A percentile compares a stretch with the other conserved stretches of the same genome.
phyloP scores from a whole-genome alignment of 2,797 vertebrate genomes.

The Sylvia borin region DNA sequence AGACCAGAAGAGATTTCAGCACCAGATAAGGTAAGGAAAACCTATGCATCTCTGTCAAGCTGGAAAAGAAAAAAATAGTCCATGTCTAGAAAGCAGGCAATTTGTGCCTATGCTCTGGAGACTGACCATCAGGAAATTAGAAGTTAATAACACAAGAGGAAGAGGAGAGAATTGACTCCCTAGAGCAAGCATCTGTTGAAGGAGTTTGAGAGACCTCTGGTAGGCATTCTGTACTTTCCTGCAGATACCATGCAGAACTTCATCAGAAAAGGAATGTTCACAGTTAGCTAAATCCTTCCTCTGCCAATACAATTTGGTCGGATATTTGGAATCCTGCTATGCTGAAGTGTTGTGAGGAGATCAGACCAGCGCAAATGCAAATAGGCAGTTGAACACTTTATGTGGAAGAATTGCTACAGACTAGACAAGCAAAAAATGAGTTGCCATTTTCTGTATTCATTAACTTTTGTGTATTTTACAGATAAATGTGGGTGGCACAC shows the following conservation, averaged over 20 bases:
- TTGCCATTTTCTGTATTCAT: background rate
- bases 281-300: background rate
- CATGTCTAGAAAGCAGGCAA: background rate
- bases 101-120: background rate
- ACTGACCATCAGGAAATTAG: background rate
- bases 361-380: background rate
- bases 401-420: background rate
- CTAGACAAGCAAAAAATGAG: background rate
- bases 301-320: background rate
- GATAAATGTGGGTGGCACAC: background rate
- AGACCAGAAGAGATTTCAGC: background rate
- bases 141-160: background rate
- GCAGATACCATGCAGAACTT: background rate
- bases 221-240: background rate
- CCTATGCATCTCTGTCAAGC: background rate
- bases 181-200: background rate
- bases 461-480: background rate
- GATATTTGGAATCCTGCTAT: background rate
- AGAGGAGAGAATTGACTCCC: background rate
- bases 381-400: background rate
- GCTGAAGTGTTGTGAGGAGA: fast-evolving
- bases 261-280: background rate
- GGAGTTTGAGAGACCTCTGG: background rate
- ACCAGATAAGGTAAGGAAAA: background rate
- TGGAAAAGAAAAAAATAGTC: background rate